Evolutionary conservation across 2,797 vertebrate genomes (phyloP).

Genomic region (Lycodopsis pacificus): DNA sequence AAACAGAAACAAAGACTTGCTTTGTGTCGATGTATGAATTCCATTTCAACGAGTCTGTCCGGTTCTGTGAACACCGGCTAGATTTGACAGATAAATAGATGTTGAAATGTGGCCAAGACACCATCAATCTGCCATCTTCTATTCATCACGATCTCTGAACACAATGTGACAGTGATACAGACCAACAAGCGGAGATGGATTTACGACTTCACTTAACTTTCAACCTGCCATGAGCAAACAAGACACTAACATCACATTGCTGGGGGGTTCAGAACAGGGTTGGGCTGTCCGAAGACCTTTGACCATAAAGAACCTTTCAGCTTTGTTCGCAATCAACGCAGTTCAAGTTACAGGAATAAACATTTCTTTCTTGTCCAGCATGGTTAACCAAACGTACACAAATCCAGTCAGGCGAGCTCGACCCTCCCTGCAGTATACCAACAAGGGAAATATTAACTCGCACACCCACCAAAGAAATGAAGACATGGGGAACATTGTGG

Average conservation of each 20-base stretch:
- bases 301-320: no score
- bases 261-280: no score
- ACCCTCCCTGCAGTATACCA: no score
- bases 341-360: no score
- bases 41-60: neutral
- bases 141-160: no score
- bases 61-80: neutral
- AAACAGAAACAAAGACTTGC: neutral
- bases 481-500: no score
- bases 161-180: neutral
- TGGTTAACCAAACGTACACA: no score
- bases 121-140: no score
- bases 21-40: neutral
- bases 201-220: neutral
- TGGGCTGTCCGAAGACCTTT: no score
- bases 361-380: neutral
- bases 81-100: neutral
- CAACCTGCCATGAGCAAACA: neutral
- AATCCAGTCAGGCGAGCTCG: neutral
- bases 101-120: neutral
- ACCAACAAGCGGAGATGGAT: constrained; percentile 20
- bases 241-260: neutral
- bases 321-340: no score
- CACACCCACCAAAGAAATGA: no score
- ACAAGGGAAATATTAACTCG: no score